phyloP scores from a whole-genome alignment of 2,888 invertebrate genomes.

The Eilema griseolum region DNA sequence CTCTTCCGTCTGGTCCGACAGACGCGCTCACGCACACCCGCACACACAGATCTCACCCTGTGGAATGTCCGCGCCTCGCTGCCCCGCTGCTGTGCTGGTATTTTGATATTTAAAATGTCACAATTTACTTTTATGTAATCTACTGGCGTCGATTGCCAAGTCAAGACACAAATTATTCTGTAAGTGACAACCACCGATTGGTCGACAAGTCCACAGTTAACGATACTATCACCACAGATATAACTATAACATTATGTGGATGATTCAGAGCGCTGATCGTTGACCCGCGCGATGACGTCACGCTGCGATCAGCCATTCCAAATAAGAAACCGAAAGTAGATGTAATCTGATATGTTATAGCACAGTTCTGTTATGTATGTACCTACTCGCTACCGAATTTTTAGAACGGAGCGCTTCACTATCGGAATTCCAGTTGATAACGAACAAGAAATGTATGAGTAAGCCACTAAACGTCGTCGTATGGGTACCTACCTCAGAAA shows the following conservation, averaged over 20 bases:
- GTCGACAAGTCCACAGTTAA: slow-evolving; percentile 7
- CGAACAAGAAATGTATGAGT: slow-evolving; percentile 2
- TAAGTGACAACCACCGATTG: background rate
- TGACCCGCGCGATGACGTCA: slow-evolving; percentile 20
- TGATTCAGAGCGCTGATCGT: slow-evolving; percentile 19
- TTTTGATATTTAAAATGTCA: slow-evolving; percentile 14
- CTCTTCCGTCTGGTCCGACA: no score
- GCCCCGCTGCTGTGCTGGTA: background rate
- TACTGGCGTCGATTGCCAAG: background rate
- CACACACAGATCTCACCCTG: background rate
- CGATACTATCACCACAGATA: no score
- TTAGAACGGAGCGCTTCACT: background rate
- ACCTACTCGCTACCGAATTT: background rate
- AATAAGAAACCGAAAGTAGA: slow-evolving; percentile 19
- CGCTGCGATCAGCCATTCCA: slow-evolving; percentile 4
- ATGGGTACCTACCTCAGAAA: background rate
- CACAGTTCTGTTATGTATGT: background rate
- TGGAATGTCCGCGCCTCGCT: slow-evolving; percentile 8
- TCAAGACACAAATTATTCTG: background rate
- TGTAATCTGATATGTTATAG: background rate
- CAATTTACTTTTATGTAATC: background rate
- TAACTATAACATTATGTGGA: slow-evolving; percentile 12
- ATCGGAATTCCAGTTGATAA: background rate
- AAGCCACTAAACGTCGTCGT: background rate
- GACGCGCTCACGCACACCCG: no score